Percentiles rank a stretch among this genome's conserved stretches.
phyloP scores from a whole-genome alignment of 2,888 invertebrate genomes.

The Candidula unifasciata region DNA sequence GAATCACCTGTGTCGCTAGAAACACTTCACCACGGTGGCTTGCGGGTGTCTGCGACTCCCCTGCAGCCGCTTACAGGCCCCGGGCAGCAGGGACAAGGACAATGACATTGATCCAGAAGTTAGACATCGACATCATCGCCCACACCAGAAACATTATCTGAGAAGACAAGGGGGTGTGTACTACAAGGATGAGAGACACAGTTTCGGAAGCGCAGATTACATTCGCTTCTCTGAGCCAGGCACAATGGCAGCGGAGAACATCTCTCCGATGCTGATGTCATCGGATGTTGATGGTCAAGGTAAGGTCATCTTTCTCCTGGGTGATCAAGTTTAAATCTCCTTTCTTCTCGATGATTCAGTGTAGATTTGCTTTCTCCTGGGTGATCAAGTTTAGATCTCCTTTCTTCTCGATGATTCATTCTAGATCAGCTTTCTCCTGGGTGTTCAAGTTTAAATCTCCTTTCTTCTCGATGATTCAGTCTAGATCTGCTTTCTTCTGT shows the following conservation, averaged over 20 bases:
- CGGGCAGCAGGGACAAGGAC: not conserved
- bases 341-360: not conserved
- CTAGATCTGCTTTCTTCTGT: not conserved
- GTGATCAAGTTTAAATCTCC: not conserved
- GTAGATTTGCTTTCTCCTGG: not conserved
- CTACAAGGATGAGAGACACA: slow-evolving; percentile 17
- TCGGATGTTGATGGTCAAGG: not conserved
- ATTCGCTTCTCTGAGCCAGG: not conserved
- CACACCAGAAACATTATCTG: slow-evolving; percentile 15
- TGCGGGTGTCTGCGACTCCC: slow-evolving; percentile 32
- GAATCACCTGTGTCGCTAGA: no score
- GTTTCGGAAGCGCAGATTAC: not conserved
- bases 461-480: not conserved
- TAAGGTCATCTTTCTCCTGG: not conserved
- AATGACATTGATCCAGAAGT: not conserved
- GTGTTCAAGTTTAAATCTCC: not conserved
- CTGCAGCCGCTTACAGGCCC: slow-evolving; percentile 7
- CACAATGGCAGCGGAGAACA: not conserved
- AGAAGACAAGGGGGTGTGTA: slow-evolving; percentile 38
- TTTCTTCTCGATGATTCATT: not conserved
- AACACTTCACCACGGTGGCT: not conserved
- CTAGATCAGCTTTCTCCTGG: not conserved
- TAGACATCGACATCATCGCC: not conserved
- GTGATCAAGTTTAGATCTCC: not conserved
- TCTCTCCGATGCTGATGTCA: not conserved